Percentiles rank a stretch among this genome's conserved stretches.
Conservation (phyloP, 1,140 invertebrate genomes). For the Spodoptera frugiperda region DNA sequence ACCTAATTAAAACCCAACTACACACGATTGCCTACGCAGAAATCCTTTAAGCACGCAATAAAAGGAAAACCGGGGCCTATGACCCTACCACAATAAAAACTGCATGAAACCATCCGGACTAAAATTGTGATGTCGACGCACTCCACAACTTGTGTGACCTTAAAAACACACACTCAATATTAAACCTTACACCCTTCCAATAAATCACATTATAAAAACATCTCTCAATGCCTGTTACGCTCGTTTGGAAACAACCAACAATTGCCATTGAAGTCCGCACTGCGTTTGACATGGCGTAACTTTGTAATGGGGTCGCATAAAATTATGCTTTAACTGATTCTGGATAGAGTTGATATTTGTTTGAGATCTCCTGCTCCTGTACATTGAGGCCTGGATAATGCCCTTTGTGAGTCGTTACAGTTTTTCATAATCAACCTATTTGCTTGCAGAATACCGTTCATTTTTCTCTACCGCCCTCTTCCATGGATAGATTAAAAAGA, state of each 20-base stretch:
- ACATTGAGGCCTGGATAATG: slow-evolving; percentile 70
- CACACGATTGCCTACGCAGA: slow-evolving; percentile 61
- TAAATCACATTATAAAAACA: slow-evolving; percentile 55
- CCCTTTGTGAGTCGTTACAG: slow-evolving; percentile 63
- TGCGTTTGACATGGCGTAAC: slow-evolving; percentile 60
- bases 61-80: slow-evolving; percentile 69
- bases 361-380: slow-evolving; percentile 27
- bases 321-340: slow-evolving; percentile 50
- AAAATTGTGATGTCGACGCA: slow-evolving; percentile 84
- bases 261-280: slow-evolving; percentile 69
- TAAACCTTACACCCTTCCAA: slow-evolving; percentile 45
- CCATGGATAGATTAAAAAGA: slow-evolving; percentile 32
- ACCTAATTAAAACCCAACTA: slow-evolving; percentile 62
- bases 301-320: slow-evolving; percentile 18
- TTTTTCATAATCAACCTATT: slow-evolving; percentile 73
- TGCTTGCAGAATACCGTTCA: slow-evolving; percentile 62
- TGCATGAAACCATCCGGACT: slow-evolving; percentile 81
- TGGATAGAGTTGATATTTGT: slow-evolving; percentile 54
- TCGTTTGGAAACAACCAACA: slow-evolving; percentile 63
- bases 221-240: slow-evolving; percentile 45
- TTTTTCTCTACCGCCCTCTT: slow-evolving; percentile 57
- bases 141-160: slow-evolving; percentile 63
- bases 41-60: slow-evolving; percentile 64
- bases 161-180: slow-evolving; percentile 58
- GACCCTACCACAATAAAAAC: slow-evolving; percentile 84